phyloP scores from a whole-genome alignment of 2,797 vertebrate genomes.

The Vireo griseus region DNA sequence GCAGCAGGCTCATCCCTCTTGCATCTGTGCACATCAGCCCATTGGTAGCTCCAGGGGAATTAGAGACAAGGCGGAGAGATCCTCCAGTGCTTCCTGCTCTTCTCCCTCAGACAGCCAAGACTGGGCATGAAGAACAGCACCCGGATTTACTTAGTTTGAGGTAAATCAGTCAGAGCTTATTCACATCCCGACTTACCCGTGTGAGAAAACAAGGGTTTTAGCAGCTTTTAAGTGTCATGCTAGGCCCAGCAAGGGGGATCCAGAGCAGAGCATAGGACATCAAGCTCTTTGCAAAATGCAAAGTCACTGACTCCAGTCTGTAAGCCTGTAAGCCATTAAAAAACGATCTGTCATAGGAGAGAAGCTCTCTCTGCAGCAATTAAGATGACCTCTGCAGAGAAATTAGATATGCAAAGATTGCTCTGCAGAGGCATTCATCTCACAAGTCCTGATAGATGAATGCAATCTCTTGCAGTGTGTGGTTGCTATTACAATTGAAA shows the following conservation, averaged over 20 bases:
- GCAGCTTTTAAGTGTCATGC: background rate
- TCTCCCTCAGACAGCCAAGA: background rate
- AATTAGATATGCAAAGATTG: background rate
- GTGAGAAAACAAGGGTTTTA: background rate
- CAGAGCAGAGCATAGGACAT: background rate
- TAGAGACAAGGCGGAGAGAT: background rate
- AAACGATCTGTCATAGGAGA: background rate
- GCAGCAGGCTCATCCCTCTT: background rate
- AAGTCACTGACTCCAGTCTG: background rate
- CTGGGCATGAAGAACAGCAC: background rate
- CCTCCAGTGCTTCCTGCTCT: too few relatives aligned
- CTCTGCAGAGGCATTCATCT: background rate
- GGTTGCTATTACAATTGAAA: background rate
- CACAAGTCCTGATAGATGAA: background rate
- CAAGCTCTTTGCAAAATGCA: background rate
- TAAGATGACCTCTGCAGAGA: background rate
- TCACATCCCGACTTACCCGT: background rate
- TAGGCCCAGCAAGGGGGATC: background rate
- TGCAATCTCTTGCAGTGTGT: background rate
- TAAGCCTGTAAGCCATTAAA: background rate
- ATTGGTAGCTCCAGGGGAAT: background rate
- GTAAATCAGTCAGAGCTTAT: background rate
- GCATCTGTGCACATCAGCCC: background rate
- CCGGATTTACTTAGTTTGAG: background rate
- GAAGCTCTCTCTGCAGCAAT: background rate